Percentiles rank a stretch among this genome's conserved stretches.
Conservation (phyloP, 2,888 invertebrate genomes). For the Blastobasis lacticolella region DNA sequence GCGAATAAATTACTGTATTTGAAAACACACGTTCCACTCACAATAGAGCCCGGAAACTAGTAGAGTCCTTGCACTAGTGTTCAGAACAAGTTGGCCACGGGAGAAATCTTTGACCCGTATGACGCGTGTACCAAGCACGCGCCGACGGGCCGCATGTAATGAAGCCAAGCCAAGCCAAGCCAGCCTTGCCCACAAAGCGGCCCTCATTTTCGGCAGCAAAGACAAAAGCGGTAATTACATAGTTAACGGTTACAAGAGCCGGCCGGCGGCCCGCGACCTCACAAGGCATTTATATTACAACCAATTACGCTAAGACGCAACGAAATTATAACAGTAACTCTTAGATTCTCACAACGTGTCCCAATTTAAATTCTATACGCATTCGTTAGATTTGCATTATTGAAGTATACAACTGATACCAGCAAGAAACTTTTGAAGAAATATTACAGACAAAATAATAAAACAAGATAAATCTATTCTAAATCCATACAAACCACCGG, state of each 20-base stretch:
- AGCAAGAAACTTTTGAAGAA: no score
- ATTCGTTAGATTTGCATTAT: no score
- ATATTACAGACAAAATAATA: no score
- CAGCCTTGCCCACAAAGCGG: conserved; percentile 37
- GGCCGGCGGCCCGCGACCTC: conserved; percentile 7
- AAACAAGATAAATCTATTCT: no score
- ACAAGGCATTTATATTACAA: conserved; percentile 15
- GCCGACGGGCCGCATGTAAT: conserved; percentile 1
- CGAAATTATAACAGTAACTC: conserved; percentile 30
- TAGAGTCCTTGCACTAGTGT: no score
- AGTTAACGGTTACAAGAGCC: conserved; percentile 28
- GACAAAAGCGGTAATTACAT: conserved; percentile 63
- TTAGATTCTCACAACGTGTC: conserved; percentile 11
- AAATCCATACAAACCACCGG: no score
- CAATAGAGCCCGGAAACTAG: no score
- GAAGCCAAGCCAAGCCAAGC: background rate
- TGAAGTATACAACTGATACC: no score
- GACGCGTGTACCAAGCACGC: conserved; percentile 1
- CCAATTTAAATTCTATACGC: conserved; percentile 8
- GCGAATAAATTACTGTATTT: no score
- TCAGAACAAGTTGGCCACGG: background rate
- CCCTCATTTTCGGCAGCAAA: conserved; percentile 58
- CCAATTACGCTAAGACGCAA: conserved; percentile 21
- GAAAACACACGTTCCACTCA: no score
- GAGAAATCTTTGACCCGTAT: conserved; percentile 33